Conservation (phyloP, 2,888 invertebrate species). For the Falcaria lacertinaria region DNA sequence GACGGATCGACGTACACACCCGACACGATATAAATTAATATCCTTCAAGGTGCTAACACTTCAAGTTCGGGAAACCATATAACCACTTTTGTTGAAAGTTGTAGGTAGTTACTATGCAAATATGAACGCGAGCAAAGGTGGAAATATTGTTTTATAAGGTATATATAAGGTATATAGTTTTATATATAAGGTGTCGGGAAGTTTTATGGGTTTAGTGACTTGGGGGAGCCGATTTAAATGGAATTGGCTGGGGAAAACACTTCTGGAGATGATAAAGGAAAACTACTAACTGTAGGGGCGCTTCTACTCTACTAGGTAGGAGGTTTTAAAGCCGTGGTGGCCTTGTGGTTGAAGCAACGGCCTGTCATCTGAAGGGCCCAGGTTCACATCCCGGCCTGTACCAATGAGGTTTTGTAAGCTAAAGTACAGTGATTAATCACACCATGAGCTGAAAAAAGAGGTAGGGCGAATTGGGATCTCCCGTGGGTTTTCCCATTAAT, state of each 20-base stretch:
- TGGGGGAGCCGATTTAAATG: not conserved
- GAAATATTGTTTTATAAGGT: not conserved
- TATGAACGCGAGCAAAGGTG: not conserved
- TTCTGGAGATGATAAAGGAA: not conserved
- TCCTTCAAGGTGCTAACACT: not conserved
- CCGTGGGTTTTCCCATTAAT: no score
- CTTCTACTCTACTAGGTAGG: no score
- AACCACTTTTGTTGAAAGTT: not conserved
- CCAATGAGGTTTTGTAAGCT: no score
- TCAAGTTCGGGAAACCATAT: not conserved
- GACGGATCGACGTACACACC: not conserved
- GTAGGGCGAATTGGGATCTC: no score
- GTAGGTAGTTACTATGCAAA: not conserved
- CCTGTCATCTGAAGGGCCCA: no score
- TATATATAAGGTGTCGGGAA: not conserved
- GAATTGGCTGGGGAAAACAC: not conserved
- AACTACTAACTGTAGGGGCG: no score
- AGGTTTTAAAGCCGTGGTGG: no score
- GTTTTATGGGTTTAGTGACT: not conserved
- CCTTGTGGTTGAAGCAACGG: no score
- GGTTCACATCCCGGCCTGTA: no score
- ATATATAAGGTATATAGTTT: no score
- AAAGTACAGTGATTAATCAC: no score
- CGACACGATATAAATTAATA: not conserved
- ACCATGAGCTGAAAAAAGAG: no score